A percentile compares a stretch with the other conserved stretches of the same genome.
phyloP scores from a whole-genome alignment of 2,797 vertebrate species.

The Pipistrellus kuhlii region DNA sequence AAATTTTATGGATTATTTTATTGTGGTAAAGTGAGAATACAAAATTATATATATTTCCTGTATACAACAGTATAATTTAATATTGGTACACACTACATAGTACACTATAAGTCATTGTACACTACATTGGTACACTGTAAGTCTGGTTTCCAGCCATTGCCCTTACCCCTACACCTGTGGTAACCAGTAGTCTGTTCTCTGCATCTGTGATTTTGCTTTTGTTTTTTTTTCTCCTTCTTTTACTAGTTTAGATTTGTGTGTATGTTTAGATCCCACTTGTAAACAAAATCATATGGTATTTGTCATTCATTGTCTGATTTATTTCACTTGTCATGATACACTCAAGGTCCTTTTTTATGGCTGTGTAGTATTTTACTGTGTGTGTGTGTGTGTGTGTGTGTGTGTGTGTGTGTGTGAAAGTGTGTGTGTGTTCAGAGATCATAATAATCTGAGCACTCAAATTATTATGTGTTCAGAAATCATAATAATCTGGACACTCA shows the following conservation, averaged over 20 bases:
- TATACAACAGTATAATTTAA: not conserved
- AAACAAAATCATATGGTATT: not conserved
- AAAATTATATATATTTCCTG: not conserved
- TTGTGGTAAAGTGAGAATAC: not conserved
- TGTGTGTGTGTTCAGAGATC: too few species aligned
- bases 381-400: too few species aligned
- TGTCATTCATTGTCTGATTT: too few species aligned
- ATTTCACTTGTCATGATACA: too few species aligned
- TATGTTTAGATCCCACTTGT: not conserved
- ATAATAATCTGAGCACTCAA: too few species aligned
- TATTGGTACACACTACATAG: not conserved
- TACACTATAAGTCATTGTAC: too few species aligned
- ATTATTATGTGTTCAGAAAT: too few species aligned
- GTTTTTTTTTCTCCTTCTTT: not conserved
- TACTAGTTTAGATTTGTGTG: not conserved
- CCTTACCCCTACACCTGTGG: not conserved
- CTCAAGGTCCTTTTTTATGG: too few species aligned
- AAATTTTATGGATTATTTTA: not conserved
- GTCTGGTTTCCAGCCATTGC: not conserved
- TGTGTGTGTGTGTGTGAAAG: too few species aligned
- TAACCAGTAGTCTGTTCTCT: not conserved
- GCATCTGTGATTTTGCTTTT: not conserved
- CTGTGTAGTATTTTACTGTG: too few species aligned
- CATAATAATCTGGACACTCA: too few species aligned
- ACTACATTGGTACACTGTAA: too few species aligned